phyloP scores from a whole-genome alignment of 2,113 vertebrate genomes.

The Malurus alboscapulatus region DNA sequence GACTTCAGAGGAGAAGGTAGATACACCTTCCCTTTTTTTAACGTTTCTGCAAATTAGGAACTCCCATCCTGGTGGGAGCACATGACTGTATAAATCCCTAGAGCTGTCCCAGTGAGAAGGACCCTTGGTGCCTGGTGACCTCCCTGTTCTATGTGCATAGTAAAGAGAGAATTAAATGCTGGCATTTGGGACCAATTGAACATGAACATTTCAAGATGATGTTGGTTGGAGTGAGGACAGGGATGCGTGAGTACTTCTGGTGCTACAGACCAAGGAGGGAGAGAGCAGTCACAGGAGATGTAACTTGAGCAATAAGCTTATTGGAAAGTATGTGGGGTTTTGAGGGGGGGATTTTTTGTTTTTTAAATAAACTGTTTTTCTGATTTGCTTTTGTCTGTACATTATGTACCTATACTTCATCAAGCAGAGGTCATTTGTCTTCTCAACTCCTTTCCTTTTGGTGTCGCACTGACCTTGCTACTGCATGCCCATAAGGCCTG shows the following conservation, averaged over 20 bases:
- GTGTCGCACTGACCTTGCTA: not conserved
- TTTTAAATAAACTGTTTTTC: constrained; percentile 45
- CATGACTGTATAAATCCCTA: not conserved
- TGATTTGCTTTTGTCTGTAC: not conserved
- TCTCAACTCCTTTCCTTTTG: not conserved
- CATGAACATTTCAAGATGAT: not conserved
- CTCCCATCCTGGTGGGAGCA: not conserved
- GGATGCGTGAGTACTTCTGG: not conserved
- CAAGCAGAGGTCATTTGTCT: not conserved
- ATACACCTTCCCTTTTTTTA: not conserved
- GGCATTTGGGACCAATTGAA: not conserved
- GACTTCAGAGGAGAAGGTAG: not conserved
- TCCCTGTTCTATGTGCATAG: not conserved
- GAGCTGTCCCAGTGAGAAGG: not conserved
- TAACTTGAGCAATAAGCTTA: constrained; percentile 5
- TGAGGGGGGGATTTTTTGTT: not conserved
- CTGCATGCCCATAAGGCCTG: not conserved
- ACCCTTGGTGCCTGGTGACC: not conserved
- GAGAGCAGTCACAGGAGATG: not conserved
- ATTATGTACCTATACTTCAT: not conserved
- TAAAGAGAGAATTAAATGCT: not conserved
- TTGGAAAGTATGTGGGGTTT: not conserved
- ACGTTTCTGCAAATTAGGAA: not conserved
- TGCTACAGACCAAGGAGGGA: not conserved
- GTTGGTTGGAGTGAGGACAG: not conserved